Percentiles rank a stretch among this genome's conserved stretches.
These are phyloP conservation scores for Esox masquinongy DNA, from an alignment of 2,797 vertebrate species.

Conservation along the genomic window DNA sequence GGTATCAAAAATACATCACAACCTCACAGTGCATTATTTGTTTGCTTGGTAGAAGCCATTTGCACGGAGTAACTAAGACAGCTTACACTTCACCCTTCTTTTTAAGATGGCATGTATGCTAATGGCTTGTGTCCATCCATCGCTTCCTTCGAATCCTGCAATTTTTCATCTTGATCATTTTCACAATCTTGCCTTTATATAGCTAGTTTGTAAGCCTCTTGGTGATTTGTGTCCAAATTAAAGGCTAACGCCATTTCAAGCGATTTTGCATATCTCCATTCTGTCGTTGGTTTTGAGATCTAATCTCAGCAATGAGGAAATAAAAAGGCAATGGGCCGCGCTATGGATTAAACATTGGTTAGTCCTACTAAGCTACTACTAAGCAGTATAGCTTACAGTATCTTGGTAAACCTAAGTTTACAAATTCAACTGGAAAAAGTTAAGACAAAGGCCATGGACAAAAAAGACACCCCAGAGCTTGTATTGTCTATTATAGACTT, in stretches of 20 bases:
- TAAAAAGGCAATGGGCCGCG: background rate
- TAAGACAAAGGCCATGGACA: too few relatives aligned
- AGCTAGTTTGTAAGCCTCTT: too few relatives aligned
- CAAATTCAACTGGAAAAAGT: too few relatives aligned
- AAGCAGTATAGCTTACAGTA: background rate
- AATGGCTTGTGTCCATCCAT: too few relatives aligned
- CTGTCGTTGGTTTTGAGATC: background rate
- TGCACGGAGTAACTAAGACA: constrained; percentile 38
- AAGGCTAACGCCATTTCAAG: constrained; percentile 39
- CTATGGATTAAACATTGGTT: background rate
- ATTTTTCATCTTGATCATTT: too few relatives aligned
- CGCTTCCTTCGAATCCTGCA: too few relatives aligned
- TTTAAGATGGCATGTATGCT: background rate
- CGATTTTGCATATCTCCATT: constrained; percentile 16
- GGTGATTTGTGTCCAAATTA: constrained; percentile 21
- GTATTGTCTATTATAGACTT: too few relatives aligned
- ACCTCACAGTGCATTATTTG: constrained; percentile 31
- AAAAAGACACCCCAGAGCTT: too few relatives aligned
- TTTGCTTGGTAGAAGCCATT: constrained; percentile 42
- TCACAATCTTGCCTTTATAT: too few relatives aligned
- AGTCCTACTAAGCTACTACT: background rate
- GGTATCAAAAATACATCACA: constrained; percentile 47
- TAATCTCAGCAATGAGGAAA: background rate
- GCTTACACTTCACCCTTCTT: constrained; percentile 41
- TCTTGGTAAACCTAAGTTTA: too few relatives aligned